Percentiles rank a stretch among this genome's conserved stretches.
These are phyloP conservation scores for Himalopsyche japonica DNA, from an alignment of 2,888 invertebrate species.

Conservation along the genomic window DNA sequence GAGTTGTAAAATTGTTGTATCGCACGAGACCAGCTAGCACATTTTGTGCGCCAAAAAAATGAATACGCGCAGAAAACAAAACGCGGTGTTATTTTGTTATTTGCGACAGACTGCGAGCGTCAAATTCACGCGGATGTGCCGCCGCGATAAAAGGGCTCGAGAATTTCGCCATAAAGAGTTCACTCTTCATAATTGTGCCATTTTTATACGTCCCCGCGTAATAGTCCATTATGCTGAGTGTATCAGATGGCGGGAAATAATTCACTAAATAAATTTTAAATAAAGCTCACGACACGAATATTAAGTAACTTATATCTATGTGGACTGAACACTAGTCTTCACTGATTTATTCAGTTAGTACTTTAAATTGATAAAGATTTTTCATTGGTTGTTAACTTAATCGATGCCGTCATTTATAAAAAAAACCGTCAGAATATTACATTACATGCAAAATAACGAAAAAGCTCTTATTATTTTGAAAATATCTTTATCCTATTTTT, in stretches of 20 bases:
- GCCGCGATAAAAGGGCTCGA: not conserved
- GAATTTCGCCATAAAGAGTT: not conserved
- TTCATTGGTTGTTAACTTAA: no score
- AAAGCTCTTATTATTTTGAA: no score
- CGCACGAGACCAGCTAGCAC: constrained; percentile 28
- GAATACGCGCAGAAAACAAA: not conserved
- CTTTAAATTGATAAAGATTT: no score
- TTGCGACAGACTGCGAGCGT: not conserved
- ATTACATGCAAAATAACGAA: no score
- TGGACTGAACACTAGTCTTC: no score
- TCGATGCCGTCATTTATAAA: no score
- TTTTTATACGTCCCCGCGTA: not conserved
- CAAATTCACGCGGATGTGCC: not conserved
- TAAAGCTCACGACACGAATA: not conserved
- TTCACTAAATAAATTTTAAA: not conserved
- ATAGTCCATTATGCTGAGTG: not conserved
- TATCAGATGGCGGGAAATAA: not conserved
- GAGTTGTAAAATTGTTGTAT: constrained; percentile 27
- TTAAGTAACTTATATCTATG: no score
- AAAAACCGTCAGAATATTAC: no score
- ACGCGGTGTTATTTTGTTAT: not conserved
- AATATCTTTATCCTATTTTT: no score
- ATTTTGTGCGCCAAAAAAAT: not conserved
- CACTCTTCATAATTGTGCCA: not conserved
- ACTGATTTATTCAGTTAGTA: no score